Conservation (phyloP, 2,888 invertebrate genomes). For the Metalampra italica region DNA sequence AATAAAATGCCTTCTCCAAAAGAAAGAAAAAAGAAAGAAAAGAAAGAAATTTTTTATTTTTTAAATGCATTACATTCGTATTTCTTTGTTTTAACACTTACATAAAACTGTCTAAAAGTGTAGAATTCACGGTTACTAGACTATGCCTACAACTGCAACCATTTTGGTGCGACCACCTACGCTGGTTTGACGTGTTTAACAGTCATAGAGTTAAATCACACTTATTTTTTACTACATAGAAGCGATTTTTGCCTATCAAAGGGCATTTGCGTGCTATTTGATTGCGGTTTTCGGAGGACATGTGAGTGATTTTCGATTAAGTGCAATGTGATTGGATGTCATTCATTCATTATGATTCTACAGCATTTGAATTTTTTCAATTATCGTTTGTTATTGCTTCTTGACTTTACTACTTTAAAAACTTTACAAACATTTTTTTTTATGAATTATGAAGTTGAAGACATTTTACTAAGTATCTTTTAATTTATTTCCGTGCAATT, state of each 20-base stretch:
- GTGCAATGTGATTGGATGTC: not conserved
- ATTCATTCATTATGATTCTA: not conserved
- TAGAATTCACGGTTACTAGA: constrained; percentile 19
- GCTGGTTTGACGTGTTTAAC: constrained; percentile 52
- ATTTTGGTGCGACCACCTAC: constrained; percentile 56
- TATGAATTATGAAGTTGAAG: too few species aligned
- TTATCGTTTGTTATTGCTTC: too few species aligned
- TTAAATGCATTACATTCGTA: not conserved
- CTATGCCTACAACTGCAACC: constrained; percentile 41
- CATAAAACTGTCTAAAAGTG: constrained; percentile 23
- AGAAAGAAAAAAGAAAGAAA: too few species aligned
- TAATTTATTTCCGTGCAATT: too few species aligned
- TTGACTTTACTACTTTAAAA: too few species aligned
- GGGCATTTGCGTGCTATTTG: constrained; percentile 14
- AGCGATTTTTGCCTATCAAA: constrained; percentile 8
- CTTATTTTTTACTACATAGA: constrained; percentile 16
- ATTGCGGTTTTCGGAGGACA: constrained; percentile 26
- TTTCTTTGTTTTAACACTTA: constrained; percentile 15
- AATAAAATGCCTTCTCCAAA: not conserved
- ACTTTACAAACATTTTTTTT: too few species aligned
- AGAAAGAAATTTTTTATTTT: too few species aligned
- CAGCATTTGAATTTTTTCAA: too few species aligned
- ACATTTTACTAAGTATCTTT: too few species aligned
- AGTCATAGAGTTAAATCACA: constrained; percentile 11
- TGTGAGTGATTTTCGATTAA: constrained; percentile 32